phyloP scores from a whole-genome alignment of 2,888 invertebrate species.

The Lymantria monacha region DNA sequence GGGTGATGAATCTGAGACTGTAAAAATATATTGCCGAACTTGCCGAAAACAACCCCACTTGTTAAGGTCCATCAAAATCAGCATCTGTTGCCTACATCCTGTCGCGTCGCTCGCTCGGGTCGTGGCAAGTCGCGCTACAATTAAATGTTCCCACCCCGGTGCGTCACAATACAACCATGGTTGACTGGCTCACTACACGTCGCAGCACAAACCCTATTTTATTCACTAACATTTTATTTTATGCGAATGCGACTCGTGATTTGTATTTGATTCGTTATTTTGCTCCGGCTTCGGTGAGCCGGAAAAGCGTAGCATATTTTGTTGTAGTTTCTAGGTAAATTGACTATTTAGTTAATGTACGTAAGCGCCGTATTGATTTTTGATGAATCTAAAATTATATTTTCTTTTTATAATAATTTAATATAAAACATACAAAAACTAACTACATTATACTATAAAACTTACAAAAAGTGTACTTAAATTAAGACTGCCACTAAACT shows the following conservation, averaged over 20 bases:
- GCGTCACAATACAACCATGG: slow-evolving; percentile 60
- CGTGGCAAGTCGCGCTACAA: slow-evolving; percentile 50
- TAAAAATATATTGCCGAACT: no score
- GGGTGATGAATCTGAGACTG: no score
- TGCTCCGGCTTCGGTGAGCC: slow-evolving; percentile 50
- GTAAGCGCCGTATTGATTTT: no score
- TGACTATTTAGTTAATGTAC: neutral
- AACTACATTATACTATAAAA: no score
- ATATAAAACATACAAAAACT: no score
- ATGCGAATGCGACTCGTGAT: slow-evolving; percentile 44
- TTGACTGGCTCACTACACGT: slow-evolving; percentile 39
- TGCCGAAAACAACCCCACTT: neutral
- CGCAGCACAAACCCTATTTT: slow-evolving; percentile 33
- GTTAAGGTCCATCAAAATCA: slow-evolving; percentile 24
- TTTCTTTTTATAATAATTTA: neutral
- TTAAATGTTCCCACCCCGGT: slow-evolving; percentile 73
- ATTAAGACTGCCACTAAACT: no score
- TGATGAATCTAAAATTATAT: no score
- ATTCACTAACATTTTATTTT: slow-evolving; percentile 47
- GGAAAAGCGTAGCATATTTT: slow-evolving; percentile 41
- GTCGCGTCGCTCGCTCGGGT: slow-evolving; percentile 12
- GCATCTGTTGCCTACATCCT: slow-evolving; percentile 31
- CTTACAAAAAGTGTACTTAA: no score
- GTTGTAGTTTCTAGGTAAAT: slow-evolving; percentile 9
- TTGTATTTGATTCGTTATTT: slow-evolving; percentile 56